Base-by-base conservation (phyloP, 2,888 invertebrate species). In the Drosophila melanosoma region DNA sequence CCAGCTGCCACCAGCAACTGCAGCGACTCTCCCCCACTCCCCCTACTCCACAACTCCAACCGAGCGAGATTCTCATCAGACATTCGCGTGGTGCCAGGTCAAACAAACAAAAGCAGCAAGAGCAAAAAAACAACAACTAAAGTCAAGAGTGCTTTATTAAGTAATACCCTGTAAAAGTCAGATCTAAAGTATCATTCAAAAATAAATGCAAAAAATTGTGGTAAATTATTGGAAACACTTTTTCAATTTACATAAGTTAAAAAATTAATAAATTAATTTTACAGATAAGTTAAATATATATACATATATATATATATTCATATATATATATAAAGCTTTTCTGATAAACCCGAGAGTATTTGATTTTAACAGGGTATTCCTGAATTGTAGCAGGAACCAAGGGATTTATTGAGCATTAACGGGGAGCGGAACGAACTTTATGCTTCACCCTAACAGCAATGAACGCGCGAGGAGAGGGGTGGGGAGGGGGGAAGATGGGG, bases 51-150 rank as follows among this genome's bases (percentile, higher is more conserved):
- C n/a, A n/a, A n/a, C 29, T 5, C 26, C 26, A 26, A 5, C 20
- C 15, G 12, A 23, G 20, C 45, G 23, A 45, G 23, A 23, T 40
- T n/a, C 23, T 45, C 45, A 45, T 49, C n/a, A 48, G 20, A 23
- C 48, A 49, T 48, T 64, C 62, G 36, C 62, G 32, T 29, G 65
- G 29, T 45, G 23, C 45, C 45, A 45, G 45, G 45, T 45, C 45
- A 23, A 45, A 45, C 23, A 45, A 45, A 45, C 45, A 45, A 45
- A 20, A 45, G 20, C 45, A 45, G 45, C 45, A 15, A 23, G 23
- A 45, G 23, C 8, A 23, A 40, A n/a, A n/a, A n/a, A 15, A 45
- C 8, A 38, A 17, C n/a, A 23, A 23, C 2, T 23, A 23, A 4
- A 2, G 23, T 8, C 23, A 23, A 45, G 45, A 23, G 15, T 23